These are phyloP conservation scores for Uropetala carovei DNA, from an alignment of 2,888 invertebrate genomes.

Conservation along the genomic window DNA sequence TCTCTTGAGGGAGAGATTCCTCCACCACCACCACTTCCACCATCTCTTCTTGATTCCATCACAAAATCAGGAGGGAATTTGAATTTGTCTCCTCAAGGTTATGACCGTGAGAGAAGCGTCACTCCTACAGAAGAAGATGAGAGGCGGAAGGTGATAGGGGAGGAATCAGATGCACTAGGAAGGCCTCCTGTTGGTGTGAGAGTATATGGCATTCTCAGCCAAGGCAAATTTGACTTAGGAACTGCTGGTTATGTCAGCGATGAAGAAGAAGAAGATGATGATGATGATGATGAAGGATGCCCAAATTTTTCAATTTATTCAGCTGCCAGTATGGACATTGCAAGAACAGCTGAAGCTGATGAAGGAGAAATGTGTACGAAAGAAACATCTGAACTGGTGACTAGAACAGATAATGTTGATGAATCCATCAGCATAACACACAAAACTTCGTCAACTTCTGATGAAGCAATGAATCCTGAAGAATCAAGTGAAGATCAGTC, in stretches of 20 bases:
- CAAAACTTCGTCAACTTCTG: slow-evolving; percentile 38
- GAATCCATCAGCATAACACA: slow-evolving; percentile 65
- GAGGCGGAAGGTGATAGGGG: slow-evolving; percentile 21
- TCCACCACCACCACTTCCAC: slow-evolving; percentile 52
- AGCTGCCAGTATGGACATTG: slow-evolving; percentile 86
- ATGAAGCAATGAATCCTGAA: slow-evolving; percentile 53
- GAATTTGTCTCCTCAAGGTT: neutral
- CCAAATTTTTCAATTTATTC: slow-evolving; percentile 93
- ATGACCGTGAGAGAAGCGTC: slow-evolving; percentile 50
- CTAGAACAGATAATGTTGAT: slow-evolving; percentile 73
- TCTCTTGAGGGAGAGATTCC: slow-evolving; percentile 65
- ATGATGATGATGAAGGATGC: slow-evolving; percentile 78
- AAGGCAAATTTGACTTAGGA: slow-evolving; percentile 50
- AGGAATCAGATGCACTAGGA: slow-evolving; percentile 24
- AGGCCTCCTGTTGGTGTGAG: slow-evolving; percentile 49
- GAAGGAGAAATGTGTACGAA: slow-evolving; percentile 70
- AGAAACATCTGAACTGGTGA: slow-evolving; percentile 72
- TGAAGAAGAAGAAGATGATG: slow-evolving; percentile 46
- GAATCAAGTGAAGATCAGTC: slow-evolving; percentile 72
- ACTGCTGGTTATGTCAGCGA: slow-evolving; percentile 20
- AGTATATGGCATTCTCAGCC: slow-evolving; percentile 56
- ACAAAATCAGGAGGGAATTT: neutral
- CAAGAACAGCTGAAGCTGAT: slow-evolving; percentile 77
- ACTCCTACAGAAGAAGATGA: slow-evolving; percentile 57
- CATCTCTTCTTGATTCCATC: slow-evolving; percentile 15